Evolutionary conservation across 2,113 vertebrate genomes (phyloP).

Genomic region (Bettongia penicillata): DNA sequence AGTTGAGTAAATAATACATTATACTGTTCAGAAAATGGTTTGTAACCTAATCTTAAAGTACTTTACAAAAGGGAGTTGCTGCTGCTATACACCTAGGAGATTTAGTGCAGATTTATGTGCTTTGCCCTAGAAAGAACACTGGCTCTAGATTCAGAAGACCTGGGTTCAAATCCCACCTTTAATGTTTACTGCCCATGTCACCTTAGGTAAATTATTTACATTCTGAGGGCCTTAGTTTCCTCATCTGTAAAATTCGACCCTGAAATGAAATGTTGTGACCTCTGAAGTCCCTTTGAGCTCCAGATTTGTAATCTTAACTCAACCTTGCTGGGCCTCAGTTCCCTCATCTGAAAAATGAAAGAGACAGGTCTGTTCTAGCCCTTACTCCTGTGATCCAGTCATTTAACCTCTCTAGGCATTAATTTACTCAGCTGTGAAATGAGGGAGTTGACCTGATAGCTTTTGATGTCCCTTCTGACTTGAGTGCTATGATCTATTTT

Average conservation of each 20-base stretch:
- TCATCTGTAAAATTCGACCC: neutral
- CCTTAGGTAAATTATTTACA: neutral
- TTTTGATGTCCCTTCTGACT: neutral
- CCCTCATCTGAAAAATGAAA: too few species aligned
- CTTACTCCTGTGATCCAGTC: neutral
- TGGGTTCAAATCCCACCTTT: neutral
- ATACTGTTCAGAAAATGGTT: neutral
- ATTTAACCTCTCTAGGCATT: neutral
- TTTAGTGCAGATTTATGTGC: neutral
- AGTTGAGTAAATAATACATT: neutral
- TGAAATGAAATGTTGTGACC: neutral
- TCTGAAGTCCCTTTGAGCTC: neutral
- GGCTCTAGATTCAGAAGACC: neutral
- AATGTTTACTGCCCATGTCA: neutral
- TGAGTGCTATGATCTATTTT: neutral
- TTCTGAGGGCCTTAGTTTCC: neutral
- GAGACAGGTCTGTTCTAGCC: too few species aligned
- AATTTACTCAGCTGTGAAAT: neutral
- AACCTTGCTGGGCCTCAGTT: too few species aligned
- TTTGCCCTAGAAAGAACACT: neutral
- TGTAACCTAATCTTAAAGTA: neutral
- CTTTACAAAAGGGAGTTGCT: neutral
- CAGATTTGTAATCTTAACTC: too few species aligned
- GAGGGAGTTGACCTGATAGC: neutral
- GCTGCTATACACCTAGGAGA: neutral